These are phyloP conservation scores for Melanotaenia boesemani DNA, from an alignment of 2,797 vertebrate species.

Conservation along the genomic window DNA sequence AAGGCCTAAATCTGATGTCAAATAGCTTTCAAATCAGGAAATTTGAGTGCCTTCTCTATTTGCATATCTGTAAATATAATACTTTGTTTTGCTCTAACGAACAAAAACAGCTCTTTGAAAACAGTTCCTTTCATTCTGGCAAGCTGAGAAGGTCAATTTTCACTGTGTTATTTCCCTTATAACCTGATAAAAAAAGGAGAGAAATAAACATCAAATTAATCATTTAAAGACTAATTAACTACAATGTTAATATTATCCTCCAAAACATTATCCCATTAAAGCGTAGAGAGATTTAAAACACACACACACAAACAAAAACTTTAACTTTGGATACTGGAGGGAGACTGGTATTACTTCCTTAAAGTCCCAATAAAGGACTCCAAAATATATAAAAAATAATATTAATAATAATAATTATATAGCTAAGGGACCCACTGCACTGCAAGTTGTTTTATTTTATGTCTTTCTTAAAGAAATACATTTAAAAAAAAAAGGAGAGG, in stretches of 20 bases:
- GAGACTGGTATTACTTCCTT: conserved; percentile 13
- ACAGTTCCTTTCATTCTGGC: no score
- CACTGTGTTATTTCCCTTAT: no score
- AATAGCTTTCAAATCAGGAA: no score
- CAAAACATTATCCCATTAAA: not conserved
- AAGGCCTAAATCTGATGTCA: no score
- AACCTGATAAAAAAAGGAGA: no score
- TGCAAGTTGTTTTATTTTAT: conserved; percentile 10
- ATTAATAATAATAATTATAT: no score
- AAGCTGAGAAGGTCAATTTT: no score
- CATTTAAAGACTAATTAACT: not conserved
- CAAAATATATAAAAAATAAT: no score
- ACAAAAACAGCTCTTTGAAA: not conserved
- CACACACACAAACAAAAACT: not conserved
- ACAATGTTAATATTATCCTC: not conserved
- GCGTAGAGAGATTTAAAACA: not conserved
- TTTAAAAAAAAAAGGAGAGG: not conserved
- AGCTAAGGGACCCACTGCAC: conserved; percentile 12
- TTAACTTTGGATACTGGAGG: not conserved
- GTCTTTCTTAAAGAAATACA: conserved; percentile 19
- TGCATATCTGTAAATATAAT: no score
- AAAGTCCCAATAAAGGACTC: conserved; percentile 8
- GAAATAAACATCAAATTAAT: no score
- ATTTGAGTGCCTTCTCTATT: no score
- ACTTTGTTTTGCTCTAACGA: no score